Evolutionary conservation across 2,113 vertebrate genomes (phyloP).

Genomic region (Phrynocephalus versicolor): DNA sequence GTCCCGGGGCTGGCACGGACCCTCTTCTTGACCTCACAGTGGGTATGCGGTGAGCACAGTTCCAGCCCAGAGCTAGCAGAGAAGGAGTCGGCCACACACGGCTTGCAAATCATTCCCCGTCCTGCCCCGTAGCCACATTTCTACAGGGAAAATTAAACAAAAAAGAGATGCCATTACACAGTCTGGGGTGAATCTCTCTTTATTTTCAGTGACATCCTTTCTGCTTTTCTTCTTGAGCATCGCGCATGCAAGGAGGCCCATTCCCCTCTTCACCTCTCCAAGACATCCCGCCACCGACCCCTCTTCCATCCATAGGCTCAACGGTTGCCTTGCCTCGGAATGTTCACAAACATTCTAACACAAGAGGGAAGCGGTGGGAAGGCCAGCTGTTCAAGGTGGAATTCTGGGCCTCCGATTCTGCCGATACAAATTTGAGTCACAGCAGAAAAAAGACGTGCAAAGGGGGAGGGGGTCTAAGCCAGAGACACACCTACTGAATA

Average conservation of each 20-base stretch:
- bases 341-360: too few species aligned
- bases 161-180: too few species aligned
- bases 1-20: slow-evolving; percentile 70
- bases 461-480: not conserved
- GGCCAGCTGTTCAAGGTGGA: too few species aligned
- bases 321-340: not conserved
- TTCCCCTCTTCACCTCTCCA: too few species aligned
- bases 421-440: too few species aligned
- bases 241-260: too few species aligned
- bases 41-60: slow-evolving; percentile 77
- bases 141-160: slow-evolving; percentile 55
- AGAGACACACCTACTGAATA: not conserved
- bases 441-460: too few species aligned
- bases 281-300: too few species aligned
- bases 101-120: slow-evolving; percentile 67
- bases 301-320: not conserved
- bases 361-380: not conserved
- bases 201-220: too few species aligned
- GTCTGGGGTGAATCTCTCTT: too few species aligned
- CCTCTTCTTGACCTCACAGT: slow-evolving; percentile 75
- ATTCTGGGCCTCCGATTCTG: too few species aligned
- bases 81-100: slow-evolving; percentile 82
- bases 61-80: slow-evolving; percentile 70
- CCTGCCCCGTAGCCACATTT: slow-evolving; percentile 57
- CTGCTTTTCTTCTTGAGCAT: too few species aligned